phyloP scores from a whole-genome alignment of 2,797 vertebrate species.

The Pseudochirops cupreus region DNA sequence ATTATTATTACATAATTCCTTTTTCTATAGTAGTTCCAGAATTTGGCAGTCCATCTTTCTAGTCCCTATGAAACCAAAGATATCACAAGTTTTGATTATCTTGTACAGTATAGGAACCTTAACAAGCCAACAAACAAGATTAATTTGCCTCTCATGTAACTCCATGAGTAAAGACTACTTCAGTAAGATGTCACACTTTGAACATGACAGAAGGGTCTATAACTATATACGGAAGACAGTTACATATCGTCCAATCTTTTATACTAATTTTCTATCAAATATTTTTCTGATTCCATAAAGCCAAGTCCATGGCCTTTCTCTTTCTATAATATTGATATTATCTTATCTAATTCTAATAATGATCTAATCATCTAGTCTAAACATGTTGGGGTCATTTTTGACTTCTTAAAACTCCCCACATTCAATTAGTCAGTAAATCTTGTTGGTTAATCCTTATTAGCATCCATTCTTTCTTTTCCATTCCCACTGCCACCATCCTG shows the following conservation, averaged over 20 bases:
- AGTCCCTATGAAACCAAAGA: not conserved
- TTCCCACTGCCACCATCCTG: not conserved
- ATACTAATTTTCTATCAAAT: not conserved
- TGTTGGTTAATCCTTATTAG: not conserved
- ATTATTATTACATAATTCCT: not conserved
- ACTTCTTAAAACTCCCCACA: not conserved
- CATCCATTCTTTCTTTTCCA: not conserved
- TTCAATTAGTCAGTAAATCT: not conserved
- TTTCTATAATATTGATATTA: not conserved
- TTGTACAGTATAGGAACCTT: not conserved
- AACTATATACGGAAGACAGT: not conserved
- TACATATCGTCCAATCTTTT: not conserved
- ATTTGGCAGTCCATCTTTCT: not conserved
- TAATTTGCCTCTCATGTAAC: slow-evolving; percentile 4
- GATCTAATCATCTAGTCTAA: not conserved
- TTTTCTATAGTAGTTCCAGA: not conserved
- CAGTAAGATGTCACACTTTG: not conserved
- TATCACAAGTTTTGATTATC: not conserved
- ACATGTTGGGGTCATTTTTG: not conserved
- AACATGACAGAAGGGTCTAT: not conserved
- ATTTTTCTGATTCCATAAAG: not conserved
- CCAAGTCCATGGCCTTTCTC: not conserved
- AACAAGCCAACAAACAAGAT: not conserved
- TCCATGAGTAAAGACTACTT: slow-evolving; percentile 13
- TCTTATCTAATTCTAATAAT: not conserved